Percentiles rank a stretch among this genome's conserved stretches.
These are phyloP conservation scores for Zoanthus solanderi DNA, from an alignment of 92 coral and sea anemone species.

Conservation along the genomic window DNA sequence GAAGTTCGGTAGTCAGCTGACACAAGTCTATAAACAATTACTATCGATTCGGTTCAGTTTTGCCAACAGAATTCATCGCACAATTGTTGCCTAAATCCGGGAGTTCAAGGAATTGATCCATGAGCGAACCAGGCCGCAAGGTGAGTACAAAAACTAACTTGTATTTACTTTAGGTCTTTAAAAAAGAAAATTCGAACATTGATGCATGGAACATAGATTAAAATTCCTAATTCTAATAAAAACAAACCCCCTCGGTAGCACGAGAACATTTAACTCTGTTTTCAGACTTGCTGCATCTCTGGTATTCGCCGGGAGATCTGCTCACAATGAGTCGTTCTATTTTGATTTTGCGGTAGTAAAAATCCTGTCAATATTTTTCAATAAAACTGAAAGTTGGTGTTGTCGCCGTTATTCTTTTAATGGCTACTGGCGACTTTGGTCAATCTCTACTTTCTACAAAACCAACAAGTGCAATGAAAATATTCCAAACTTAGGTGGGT, in stretches of 20 bases:
- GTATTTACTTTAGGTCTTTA: background rate
- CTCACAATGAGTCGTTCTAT: background rate
- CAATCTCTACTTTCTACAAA: too few species aligned
- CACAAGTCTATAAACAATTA: background rate
- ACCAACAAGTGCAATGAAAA: too few species aligned
- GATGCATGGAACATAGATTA: background rate
- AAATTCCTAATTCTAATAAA: slow-evolving; percentile 16
- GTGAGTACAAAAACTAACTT: slow-evolving; percentile 9
- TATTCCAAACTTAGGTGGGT: too few species aligned
- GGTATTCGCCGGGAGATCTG: background rate
- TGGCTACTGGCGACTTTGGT: too few species aligned
- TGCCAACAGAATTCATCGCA: background rate
- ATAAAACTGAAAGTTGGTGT: background rate
- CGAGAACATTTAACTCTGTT: background rate
- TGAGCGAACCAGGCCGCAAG: slow-evolving; percentile 26
- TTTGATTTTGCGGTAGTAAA: background rate
- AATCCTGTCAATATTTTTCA: background rate
- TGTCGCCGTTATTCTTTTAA: background rate
- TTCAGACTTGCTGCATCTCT: background rate
- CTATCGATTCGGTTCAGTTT: background rate
- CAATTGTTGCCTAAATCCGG: background rate
- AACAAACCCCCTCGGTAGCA: background rate
- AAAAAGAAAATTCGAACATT: background rate
- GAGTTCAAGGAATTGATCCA: slow-evolving; percentile 17
- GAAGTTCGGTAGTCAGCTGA: background rate